A percentile compares a stretch with the other conserved stretches of the same genome.
phyloP scores from a whole-genome alignment of 2,797 vertebrate species.

The Hirundo rustica region DNA sequence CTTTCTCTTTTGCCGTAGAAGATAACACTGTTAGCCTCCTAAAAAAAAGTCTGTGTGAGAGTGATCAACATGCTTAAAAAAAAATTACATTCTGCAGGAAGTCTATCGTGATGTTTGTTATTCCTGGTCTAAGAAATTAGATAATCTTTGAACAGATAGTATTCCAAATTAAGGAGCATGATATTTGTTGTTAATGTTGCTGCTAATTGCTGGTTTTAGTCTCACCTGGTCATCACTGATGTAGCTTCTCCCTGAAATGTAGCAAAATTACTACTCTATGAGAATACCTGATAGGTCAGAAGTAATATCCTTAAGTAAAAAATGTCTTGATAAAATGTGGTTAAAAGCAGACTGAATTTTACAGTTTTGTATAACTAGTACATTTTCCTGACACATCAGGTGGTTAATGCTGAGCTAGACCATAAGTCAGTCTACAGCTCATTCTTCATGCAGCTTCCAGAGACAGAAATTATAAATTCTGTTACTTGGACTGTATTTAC shows the following conservation, averaged over 20 bases:
- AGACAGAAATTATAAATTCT: background rate
- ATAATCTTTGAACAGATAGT: background rate
- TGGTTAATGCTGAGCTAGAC: background rate
- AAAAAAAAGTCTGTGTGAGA: background rate
- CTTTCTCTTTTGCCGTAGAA: background rate
- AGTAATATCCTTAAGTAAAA: background rate
- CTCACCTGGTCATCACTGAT: background rate
- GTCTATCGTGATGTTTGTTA: background rate
- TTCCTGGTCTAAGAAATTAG: background rate
- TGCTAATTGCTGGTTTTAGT: background rate
- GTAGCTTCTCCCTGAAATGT: background rate
- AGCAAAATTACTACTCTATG: background rate
- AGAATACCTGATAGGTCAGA: background rate
- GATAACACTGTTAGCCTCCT: background rate
- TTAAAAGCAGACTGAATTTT: background rate
- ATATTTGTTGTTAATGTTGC: background rate
- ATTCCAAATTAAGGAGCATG: background rate
- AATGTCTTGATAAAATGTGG: background rate
- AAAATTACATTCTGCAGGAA: background rate
- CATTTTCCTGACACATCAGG: background rate
- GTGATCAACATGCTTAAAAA: background rate
- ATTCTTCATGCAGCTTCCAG: background rate
- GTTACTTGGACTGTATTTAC: background rate
- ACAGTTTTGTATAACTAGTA: background rate
- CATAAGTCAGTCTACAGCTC: background rate